These are phyloP conservation scores for Eupithecia tripunctaria DNA, from an alignment of 2,888 invertebrate genomes.

Conservation along the genomic window DNA sequence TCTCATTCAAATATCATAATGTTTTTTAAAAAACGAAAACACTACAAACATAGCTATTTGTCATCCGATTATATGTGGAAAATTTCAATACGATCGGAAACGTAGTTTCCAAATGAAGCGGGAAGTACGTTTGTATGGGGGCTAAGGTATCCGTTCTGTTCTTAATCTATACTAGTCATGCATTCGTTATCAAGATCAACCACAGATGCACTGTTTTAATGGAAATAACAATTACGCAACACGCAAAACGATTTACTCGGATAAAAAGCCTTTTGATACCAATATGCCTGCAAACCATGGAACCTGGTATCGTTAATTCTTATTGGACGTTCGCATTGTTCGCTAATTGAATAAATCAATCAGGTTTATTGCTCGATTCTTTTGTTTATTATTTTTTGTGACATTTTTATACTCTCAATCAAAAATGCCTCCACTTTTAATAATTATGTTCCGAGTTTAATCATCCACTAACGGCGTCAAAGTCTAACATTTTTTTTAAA, in stretches of 20 bases:
- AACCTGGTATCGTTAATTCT: constrained; percentile 60
- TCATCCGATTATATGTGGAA: too few species aligned
- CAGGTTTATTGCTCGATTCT: constrained; percentile 46
- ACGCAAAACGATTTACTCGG: constrained; percentile 63
- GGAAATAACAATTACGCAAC: constrained; percentile 61
- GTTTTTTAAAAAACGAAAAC: too few species aligned
- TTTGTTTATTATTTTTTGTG: constrained; percentile 38
- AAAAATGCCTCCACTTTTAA: not conserved
- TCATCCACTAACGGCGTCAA: not conserved
- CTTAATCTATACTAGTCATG: constrained; percentile 1
- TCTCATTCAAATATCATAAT: too few species aligned
- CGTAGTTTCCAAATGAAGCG: too few species aligned
- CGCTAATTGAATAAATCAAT: constrained; percentile 61
- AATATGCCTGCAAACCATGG: constrained; percentile 55
- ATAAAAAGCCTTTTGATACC: constrained; percentile 59
- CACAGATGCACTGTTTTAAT: constrained; percentile 50
- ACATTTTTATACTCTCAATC: constrained; percentile 20
- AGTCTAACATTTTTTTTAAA: not conserved
- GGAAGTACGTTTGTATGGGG: too few species aligned
- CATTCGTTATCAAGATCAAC: constrained; percentile 20
- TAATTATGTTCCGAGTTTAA: not conserved
- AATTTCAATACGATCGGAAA: too few species aligned
- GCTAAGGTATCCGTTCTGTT: too few species aligned
- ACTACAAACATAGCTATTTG: too few species aligned
- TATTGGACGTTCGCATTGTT: constrained; percentile 60